Evolutionary conservation across 2,888 invertebrate species (phyloP).

Genomic region (Apodemia hepburni): DNA sequence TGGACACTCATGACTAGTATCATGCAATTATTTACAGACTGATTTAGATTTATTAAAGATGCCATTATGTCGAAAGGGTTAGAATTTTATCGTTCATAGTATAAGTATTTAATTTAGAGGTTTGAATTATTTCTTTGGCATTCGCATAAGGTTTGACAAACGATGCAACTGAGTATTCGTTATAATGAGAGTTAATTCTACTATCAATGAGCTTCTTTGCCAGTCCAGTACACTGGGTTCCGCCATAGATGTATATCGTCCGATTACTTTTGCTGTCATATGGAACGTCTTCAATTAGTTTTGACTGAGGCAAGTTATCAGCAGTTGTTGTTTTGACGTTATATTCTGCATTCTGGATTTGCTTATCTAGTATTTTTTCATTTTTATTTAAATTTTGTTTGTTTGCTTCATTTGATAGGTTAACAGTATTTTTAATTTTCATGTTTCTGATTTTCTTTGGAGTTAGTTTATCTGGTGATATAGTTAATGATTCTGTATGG

Average conservation of each 20-base stretch:
- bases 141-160: neutral
- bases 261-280: too few relatives aligned
- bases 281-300: too few relatives aligned
- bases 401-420: too few relatives aligned
- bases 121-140: neutral
- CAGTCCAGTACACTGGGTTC: neutral
- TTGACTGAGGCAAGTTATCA: too few relatives aligned
- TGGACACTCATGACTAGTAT: neutral
- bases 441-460: neutral
- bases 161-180: neutral
- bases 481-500: neutral
- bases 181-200: neutral
- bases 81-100: neutral
- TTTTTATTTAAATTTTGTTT: too few relatives aligned
- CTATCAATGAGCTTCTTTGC: neutral
- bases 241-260: neutral
- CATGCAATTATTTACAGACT: neutral
- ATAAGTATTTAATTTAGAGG: neutral
- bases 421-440: too few relatives aligned
- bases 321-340: too few relatives aligned
- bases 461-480: neutral
- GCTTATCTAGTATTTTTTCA: too few relatives aligned
- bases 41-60: neutral
- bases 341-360: too few relatives aligned
- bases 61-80: neutral